phyloP scores from a whole-genome alignment of 2,113 vertebrate genomes.

The Atherinomorus stipes region DNA sequence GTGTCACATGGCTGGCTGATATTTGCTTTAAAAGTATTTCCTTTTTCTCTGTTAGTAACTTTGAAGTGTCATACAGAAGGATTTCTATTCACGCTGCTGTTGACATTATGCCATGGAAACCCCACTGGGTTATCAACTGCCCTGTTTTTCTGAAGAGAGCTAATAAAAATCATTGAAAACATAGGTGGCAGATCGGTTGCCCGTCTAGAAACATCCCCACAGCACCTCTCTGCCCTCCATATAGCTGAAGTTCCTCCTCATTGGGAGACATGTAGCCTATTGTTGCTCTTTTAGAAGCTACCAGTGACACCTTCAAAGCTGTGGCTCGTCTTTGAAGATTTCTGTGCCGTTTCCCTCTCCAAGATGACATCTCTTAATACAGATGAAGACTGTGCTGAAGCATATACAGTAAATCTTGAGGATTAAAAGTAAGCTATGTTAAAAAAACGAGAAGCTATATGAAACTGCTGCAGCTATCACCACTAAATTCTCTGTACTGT shows the following conservation, averaged over 20 bases:
- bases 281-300: constrained; percentile 80
- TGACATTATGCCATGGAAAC: constrained; percentile 8
- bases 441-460: no score
- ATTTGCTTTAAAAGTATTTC: no score
- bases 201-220: constrained; percentile 35
- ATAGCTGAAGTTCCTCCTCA: constrained; percentile 55
- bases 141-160: constrained; percentile 27
- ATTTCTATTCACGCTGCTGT: constrained; percentile 13
- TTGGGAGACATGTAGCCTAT: constrained; percentile 59
- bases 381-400: neutral
- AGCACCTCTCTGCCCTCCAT: constrained; percentile 47
- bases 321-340: constrained; percentile 77
- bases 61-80: neutral
- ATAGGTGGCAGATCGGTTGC: constrained; percentile 35
- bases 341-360: constrained; percentile 52
- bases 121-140: neutral
- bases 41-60: no score
- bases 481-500: neutral
- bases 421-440: no score
- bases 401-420: neutral
- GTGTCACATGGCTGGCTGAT: no score
- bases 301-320: constrained; percentile 80
- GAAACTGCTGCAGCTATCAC: neutral
- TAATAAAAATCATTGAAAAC: constrained; percentile 33
- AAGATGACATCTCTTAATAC: constrained; percentile 36